Base-by-base conservation (phyloP, 2,113 vertebrate species). In the Arenaria interpres region DNA sequence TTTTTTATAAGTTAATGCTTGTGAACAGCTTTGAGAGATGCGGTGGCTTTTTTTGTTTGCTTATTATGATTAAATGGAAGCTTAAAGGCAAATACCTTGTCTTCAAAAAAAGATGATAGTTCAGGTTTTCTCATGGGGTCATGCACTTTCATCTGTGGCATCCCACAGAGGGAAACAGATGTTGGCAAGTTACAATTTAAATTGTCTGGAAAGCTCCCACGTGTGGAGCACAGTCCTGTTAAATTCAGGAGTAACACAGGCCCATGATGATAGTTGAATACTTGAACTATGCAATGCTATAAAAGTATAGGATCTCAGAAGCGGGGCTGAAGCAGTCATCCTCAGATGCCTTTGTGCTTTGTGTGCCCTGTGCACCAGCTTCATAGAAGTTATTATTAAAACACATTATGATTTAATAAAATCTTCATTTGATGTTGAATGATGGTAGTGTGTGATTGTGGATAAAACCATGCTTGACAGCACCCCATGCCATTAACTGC, bases 131-230 rank as follows among this genome's bases (percentile, higher is more conserved):
- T 96, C 82, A 89, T 68, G 75, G 79, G 92, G 94, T 94, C 92
- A 82, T 75, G 66, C 68, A 96, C 90, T 97, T 96, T 96, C 73
- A 89, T 95, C 81, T 94, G 69, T 90, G 86, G 76, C 85, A 92
- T 96, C 96, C 88, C 88, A 85, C 87, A 94, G 95, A 96, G 85
- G 88, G 83, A 94, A 97, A 92, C 93, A 97, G 96, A 97, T 95
- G 95, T 92, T 97, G 84, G 64, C 59, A 95, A 76, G 67, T 93
- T 89, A 73, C 50, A 96, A 7, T 94, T 90, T 82, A 96, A 91
- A 95, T 93, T 93, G 78, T 89, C 78, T 85, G 41, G 51, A 82
- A 90, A 88, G 46, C 66, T 94, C 82, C 60, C 74, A 92, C 14
- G 51, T 95, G 78, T 84, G 82, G 50, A 95, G 30, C 76, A 84